phyloP scores from a whole-genome alignment of 2,113 vertebrate genomes.

The Onychostoma macrolepis region DNA sequence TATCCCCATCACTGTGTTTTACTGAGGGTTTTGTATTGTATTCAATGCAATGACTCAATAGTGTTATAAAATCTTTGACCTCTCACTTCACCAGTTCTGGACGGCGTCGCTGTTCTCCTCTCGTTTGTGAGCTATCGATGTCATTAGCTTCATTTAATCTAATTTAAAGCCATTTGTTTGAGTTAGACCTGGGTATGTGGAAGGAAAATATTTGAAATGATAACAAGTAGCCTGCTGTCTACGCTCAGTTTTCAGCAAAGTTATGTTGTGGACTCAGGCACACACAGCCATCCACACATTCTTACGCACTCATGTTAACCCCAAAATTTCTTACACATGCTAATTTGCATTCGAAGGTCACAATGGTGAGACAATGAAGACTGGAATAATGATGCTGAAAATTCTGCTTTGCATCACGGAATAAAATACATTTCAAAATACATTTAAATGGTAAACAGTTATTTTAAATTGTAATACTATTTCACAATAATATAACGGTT shows the following conservation, averaged over 20 bases:
- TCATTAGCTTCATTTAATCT: slow-evolving; percentile 71
- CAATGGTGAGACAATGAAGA: neutral
- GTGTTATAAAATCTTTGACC: slow-evolving; percentile 44
- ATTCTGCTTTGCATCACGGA: neutral
- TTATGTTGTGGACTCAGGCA: slow-evolving; percentile 67
- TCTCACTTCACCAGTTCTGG: slow-evolving; percentile 43
- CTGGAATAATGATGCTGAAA: neutral
- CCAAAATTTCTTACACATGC: neutral
- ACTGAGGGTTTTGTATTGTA: neutral
- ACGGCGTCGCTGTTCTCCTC: slow-evolving; percentile 43
- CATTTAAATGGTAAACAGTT: too few species aligned
- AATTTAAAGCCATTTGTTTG: slow-evolving; percentile 78
- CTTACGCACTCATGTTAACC: slow-evolving; percentile 13
- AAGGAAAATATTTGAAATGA: slow-evolving; percentile 81
- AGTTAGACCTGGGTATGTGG: slow-evolving; percentile 72
- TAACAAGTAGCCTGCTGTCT: slow-evolving; percentile 77
- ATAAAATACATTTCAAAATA: neutral
- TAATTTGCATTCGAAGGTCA: neutral
- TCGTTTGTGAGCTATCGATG: slow-evolving; percentile 60
- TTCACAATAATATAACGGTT: neutral
- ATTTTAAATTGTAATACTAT: neutral
- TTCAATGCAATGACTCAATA: slow-evolving; percentile 6
- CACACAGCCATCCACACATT: slow-evolving; percentile 59
- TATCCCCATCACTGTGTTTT: neutral
- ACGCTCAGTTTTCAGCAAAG: slow-evolving; percentile 68